Evolutionary conservation across 64 coral and sea anemone species (phyloP).

Genomic region (Catalaphyllia jardinei): DNA sequence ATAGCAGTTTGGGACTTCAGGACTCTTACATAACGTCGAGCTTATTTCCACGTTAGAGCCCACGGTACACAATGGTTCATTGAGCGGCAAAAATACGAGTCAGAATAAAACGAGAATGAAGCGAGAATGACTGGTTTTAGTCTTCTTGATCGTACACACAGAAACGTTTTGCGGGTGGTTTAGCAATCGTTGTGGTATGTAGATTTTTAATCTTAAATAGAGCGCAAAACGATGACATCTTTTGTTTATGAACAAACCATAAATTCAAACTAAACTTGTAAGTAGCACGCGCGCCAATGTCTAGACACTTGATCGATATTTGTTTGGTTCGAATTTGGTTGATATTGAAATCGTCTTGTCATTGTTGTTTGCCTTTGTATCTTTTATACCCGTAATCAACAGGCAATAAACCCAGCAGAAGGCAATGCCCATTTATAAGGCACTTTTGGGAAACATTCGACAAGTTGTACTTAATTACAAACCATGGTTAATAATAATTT

Average conservation of each 20-base stretch:
- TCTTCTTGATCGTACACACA: background rate
- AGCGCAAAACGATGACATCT: background rate
- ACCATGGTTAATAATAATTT: no score
- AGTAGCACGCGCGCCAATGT: background rate
- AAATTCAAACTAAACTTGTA: background rate
- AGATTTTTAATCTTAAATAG: background rate
- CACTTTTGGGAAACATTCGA: background rate
- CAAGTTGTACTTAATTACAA: no score
- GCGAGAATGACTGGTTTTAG: background rate
- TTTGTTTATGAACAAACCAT: no score
- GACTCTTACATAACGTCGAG: no score
- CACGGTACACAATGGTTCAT: background rate
- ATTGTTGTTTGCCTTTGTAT: background rate
- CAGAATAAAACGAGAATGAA: no score
- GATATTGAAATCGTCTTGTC: background rate
- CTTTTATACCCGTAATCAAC: background rate
- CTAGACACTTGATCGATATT: background rate
- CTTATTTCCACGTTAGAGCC: background rate
- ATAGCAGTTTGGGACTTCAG: background rate
- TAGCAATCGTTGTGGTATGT: background rate
- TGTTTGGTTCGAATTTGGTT: background rate
- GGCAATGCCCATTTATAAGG: background rate
- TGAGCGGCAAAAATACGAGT: background rate
- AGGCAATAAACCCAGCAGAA: background rate
- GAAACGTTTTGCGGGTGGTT: background rate